Base-by-base conservation (phyloP, 2,888 invertebrate species). In the Hirtodrosophila cameraria region DNA sequence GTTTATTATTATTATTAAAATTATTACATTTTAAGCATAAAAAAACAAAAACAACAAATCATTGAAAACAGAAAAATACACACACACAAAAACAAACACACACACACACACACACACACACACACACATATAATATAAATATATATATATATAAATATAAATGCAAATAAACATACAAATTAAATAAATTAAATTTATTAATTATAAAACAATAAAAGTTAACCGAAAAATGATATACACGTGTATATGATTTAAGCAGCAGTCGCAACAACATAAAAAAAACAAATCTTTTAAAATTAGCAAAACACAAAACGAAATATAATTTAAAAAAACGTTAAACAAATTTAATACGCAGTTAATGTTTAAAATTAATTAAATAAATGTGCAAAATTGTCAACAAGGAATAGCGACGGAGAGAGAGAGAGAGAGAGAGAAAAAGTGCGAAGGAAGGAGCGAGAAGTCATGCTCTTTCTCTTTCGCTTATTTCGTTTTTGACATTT, bases 101-200 rank as follows among this genome's bases (percentile, higher is more conserved):
- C 43, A 63, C 9, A 58, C 9, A 45, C 15, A 61, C 8, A 63
- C 16, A 48, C 42, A 38, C 25, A 27, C n/a, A n/a, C n/a, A n/a
- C n/a, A n/a, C n/a, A n/a, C n/a, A n/a, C n/a, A n/a, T n/a, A n/a
- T n/a, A n/a, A n/a, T 18, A 59, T 25, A 53, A 41, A 59, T 48
- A 62, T 55, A 61, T 6, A 63, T 48, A 53, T 55, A 48, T 30
- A 20, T 55, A 43, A 39, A 54, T 35, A 43, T 28, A 62, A 42
- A 43, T 43, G 61, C 33, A 69, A 49, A 65, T 52, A 59, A 35
- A 62, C 46, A 74, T 53, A 68, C 38, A 58, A 70, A 74, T 61
- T 67, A 71, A 74, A 74, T 74, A 74, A 74, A 74, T 74, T 45
- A 41, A 74, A 74, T 74, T 74, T 71, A 74, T 71, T 74, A 68